Conservation (phyloP, 2,113 vertebrate genomes). For the Stercorarius parasiticus region DNA sequence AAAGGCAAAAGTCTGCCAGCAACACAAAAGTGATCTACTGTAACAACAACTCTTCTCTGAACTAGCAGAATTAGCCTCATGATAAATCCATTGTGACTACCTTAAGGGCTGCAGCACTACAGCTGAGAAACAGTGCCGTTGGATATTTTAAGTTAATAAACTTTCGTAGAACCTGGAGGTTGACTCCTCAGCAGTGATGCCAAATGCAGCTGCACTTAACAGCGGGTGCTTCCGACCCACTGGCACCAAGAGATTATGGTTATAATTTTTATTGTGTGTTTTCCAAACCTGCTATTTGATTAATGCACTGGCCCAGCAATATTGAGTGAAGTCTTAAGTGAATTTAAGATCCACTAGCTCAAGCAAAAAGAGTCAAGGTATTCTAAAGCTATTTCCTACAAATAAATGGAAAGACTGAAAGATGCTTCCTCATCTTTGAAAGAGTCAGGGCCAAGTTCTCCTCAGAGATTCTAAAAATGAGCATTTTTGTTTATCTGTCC, state of each 20-base stretch:
- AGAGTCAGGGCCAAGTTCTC: not conserved
- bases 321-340: constrained; percentile 5
- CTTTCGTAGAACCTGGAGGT: not conserved
- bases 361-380: not conserved
- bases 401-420: not conserved
- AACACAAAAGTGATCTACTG: not conserved
- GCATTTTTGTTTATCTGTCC: not conserved
- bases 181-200: not conserved
- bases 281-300: not conserved
- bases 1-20: not conserved
- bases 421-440: not conserved
- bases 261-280: constrained; percentile 16
- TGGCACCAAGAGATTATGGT: not conserved
- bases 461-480: not conserved
- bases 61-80: not conserved
- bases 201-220: constrained; percentile 39
- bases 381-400: not conserved
- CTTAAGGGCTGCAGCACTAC: not conserved
- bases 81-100: not conserved
- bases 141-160: not conserved
- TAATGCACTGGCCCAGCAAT: not conserved
- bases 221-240: not conserved
- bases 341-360: constrained; percentile 3
- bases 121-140: not conserved
- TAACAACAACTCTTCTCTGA: not conserved